Evolutionary conservation across 2,797 vertebrate genomes (phyloP), one percentile per base, ranked within the genome.

Genomic region (Cryptoblepharus egeriae): DNA sequence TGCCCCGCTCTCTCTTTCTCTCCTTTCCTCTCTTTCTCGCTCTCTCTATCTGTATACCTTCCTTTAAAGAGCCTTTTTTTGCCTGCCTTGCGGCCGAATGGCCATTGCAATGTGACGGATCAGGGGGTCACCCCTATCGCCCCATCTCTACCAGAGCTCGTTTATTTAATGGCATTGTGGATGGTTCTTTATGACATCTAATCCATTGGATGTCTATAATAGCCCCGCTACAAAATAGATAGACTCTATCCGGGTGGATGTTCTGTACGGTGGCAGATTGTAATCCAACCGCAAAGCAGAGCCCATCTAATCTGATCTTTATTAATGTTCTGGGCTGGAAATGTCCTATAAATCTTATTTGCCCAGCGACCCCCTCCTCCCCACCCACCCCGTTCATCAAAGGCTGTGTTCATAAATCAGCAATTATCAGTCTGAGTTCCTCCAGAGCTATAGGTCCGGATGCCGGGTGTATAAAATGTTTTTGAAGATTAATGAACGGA

Each of bases 231-330:
- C 71, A 85, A 84, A 87, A 1, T 49, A 91, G 63, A 42, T 3
- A 57, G 70, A 35, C 73, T 64, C 70, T 80, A n/a, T 80, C 70
- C 39, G 3, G 5, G 5, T 11, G 63, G 9, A 67, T 84, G 13
- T 81, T 78, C 68, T 79, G 15, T 70, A 0, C 60, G 35, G 61
- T 71, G 75, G 42, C 75, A 84, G 79, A 81, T 65, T 73, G 75
- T 72, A 86, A 88, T 71, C 63, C 58, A 82, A 37, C 26, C 3
- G 5, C 18, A n/a, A 67, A 39, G 7, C 49, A 42, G 39, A 42
- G 39, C 39, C 39, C 58, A 84, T 81, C 81, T 78, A 75, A 79
- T 90, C 87, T 87, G 42, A 61, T 75, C 84, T 87, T 83, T 82
- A 76, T 82, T 79, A 79, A 83, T 30, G 71, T 28, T 20, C n/a